Conservation (phyloP, 2,797 vertebrate genomes). For the Zalophus californianus region DNA sequence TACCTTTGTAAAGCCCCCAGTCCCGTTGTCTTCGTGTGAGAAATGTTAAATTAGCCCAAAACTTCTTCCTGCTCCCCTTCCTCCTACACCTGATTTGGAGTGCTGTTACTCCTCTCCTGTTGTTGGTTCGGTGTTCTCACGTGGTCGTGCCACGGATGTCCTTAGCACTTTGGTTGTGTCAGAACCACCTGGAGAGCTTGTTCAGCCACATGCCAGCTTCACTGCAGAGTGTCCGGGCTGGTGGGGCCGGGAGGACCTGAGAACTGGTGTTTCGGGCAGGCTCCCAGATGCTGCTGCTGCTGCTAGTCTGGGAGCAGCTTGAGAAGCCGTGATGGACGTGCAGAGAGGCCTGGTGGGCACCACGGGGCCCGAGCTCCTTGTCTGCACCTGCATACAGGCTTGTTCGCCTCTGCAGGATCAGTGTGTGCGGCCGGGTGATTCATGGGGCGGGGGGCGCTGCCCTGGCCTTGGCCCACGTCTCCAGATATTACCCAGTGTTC, state of each 20-base stretch:
- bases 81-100: neutral
- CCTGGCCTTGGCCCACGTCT: neutral
- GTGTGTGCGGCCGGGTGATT: neutral
- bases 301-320: neutral
- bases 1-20: neutral
- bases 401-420: neutral
- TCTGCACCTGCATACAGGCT: neutral
- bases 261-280: neutral
- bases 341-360: neutral
- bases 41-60: neutral
- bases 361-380: neutral
- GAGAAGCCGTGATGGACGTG: neutral
- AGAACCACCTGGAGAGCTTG: neutral
- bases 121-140: neutral
- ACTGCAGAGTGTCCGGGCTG: neutral
- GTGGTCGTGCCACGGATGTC: neutral
- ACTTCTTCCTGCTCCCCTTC: neutral
- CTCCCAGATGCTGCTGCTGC: neutral
- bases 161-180: neutral
- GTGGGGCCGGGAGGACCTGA: neutral
- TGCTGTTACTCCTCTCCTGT: neutral
- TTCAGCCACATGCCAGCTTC: neutral
- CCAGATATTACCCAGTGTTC: neutral
- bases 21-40: neutral
- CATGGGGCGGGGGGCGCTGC: neutral